Evolutionary conservation across 2,888 invertebrate genomes (phyloP).

Genomic region (Mylabris sibirica): DNA sequence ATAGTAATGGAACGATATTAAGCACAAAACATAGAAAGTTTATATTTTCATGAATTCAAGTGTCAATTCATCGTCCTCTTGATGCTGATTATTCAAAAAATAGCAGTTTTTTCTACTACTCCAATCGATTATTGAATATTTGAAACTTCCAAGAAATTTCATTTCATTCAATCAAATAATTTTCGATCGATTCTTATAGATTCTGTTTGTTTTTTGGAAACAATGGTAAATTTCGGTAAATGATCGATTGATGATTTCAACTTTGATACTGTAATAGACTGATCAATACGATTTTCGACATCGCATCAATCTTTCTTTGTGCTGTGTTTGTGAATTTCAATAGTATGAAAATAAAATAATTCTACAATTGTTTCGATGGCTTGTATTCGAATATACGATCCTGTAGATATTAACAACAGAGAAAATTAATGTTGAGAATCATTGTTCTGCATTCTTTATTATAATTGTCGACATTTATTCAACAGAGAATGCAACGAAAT

Average conservation of each 20-base stretch:
- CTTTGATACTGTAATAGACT: not conserved
- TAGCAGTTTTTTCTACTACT: too few species aligned
- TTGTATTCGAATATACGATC: not conserved
- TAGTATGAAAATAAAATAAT: not conserved
- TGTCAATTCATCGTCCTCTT: not conserved
- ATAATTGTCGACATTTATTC: conserved; percentile 3
- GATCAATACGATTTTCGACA: not conserved
- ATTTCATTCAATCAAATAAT: too few species aligned
- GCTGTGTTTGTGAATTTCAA: not conserved
- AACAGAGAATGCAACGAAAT: not conserved
- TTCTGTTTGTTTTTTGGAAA: too few species aligned
- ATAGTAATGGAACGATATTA: not conserved
- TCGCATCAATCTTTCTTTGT: not conserved
- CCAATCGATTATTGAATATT: too few species aligned
- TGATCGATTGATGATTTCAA: not conserved
- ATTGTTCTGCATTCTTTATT: not conserved
- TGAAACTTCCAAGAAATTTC: too few species aligned
- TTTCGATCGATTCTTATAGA: too few species aligned
- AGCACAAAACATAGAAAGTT: not conserved
- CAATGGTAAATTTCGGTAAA: not conserved
- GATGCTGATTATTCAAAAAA: not conserved
- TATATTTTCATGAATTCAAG: not conserved
- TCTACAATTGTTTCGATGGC: not conserved
- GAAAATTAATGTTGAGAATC: not conserved
- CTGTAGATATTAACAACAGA: not conserved